phyloP scores from a whole-genome alignment of 2,113 vertebrate species.

The Dascyllus trimaculatus region DNA sequence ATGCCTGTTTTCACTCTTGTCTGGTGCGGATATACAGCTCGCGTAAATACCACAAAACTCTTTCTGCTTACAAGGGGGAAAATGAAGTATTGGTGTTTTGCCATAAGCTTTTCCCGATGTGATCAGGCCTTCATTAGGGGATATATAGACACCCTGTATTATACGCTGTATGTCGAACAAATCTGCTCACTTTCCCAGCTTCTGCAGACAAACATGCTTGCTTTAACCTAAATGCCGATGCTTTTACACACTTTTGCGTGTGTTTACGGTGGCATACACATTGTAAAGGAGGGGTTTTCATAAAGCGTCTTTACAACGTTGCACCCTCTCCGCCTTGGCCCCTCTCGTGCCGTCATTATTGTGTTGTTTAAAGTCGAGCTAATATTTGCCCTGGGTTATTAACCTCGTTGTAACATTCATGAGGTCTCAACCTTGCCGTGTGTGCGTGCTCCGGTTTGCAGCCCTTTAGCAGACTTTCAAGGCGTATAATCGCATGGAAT shows the following conservation, averaged over 20 bases:
- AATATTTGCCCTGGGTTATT: slow-evolving; percentile 64
- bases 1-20: slow-evolving; percentile 33
- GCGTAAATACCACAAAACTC: slow-evolving; percentile 43
- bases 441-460: slow-evolving; percentile 27
- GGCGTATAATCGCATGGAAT: slow-evolving; percentile 1
- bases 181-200: slow-evolving; percentile 31
- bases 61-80: slow-evolving; percentile 36
- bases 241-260: slow-evolving; percentile 8
- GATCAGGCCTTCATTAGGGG: slow-evolving; percentile 56
- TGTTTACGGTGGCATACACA: slow-evolving; percentile 1
- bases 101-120: slow-evolving; percentile 39
- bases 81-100: slow-evolving; percentile 46
- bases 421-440: slow-evolving; percentile 39
- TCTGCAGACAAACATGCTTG: not conserved
- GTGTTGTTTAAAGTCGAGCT: slow-evolving; percentile 60
- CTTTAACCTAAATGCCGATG: not conserved
- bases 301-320: slow-evolving; percentile 6
- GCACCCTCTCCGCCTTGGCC: slow-evolving; percentile 7
- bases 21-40: slow-evolving; percentile 42
- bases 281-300: not conserved
- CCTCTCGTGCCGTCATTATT: slow-evolving; percentile 45
- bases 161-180: slow-evolving; percentile 20
- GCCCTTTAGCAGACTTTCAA: slow-evolving; percentile 42
- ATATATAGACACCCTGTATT: slow-evolving; percentile 31
- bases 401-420: slow-evolving; percentile 61